phyloP scores from a whole-genome alignment of 2,797 vertebrate species.

The Sebastes vulpes region DNA sequence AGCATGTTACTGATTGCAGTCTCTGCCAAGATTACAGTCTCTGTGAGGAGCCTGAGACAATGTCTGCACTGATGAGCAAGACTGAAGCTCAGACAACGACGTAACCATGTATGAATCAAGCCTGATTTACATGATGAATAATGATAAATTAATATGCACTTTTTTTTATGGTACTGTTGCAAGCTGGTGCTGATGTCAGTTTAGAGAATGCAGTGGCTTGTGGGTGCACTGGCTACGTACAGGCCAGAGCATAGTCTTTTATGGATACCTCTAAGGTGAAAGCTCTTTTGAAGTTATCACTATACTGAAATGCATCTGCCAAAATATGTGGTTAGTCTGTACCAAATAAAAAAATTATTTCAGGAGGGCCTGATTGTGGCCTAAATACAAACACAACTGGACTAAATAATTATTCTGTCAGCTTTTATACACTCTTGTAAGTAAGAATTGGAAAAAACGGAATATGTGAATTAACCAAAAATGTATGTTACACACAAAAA shows the following conservation, averaged over 20 bases:
- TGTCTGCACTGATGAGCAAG: constrained; percentile 70
- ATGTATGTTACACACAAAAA: not conserved
- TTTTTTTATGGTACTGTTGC: constrained; percentile 26
- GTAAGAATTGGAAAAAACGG: not conserved
- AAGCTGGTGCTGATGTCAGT: constrained; percentile 4
- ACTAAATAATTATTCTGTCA: not conserved
- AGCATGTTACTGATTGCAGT: constrained; percentile 80
- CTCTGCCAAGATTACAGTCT: constrained; percentile 72
- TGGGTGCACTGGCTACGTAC: not conserved
- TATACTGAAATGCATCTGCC: not conserved
- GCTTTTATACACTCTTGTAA: not conserved
- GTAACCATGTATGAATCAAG: constrained; percentile 59
- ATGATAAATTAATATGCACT: constrained; percentile 54
- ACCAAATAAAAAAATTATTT: not conserved
- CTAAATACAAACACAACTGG: not conserved
- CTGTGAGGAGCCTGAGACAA: constrained; percentile 65
- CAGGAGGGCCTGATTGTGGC: not conserved
- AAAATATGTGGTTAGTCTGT: not conserved
- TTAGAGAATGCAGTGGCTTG: not conserved
- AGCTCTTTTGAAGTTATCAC: not conserved
- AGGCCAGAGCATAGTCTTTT: not conserved
- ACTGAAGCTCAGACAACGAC: constrained; percentile 31
- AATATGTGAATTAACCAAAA: not conserved
- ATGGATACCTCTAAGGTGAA: not conserved
- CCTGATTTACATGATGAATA: constrained; percentile 76